phyloP scores from a whole-genome alignment of 2,888 invertebrate genomes.

The Pecten maximus region DNA sequence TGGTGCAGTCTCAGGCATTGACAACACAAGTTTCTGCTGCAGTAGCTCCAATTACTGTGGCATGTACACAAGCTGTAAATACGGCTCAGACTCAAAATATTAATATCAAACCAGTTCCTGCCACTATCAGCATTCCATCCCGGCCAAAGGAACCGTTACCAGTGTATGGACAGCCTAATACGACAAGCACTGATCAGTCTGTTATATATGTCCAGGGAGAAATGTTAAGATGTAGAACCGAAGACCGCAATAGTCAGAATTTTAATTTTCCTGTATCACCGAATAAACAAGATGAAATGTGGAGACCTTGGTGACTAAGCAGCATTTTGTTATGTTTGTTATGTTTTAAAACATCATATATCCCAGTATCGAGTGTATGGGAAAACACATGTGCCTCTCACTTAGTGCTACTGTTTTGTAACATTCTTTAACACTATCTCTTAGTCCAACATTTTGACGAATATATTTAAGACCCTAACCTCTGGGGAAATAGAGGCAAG shows the following conservation, averaged over 20 bases:
- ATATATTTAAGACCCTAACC: too few relatives aligned
- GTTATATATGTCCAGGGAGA: background rate
- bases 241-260: background rate
- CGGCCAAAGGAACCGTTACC: background rate
- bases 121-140: background rate
- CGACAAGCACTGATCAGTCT: background rate
- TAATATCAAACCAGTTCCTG: background rate
- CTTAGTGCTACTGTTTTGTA: background rate
- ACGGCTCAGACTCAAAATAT: background rate
- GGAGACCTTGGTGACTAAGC: background rate
- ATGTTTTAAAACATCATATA: background rate
- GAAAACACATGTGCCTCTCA: background rate
- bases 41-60: background rate
- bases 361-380: background rate
- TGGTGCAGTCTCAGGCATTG: slow-evolving; percentile 38
- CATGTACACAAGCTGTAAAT: background rate
- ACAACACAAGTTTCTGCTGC: background rate
- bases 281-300: background rate
- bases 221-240: background rate
- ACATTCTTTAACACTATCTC: background rate
- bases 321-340: background rate
- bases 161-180: background rate
- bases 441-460: background rate
- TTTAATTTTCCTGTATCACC: background rate
- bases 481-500: background rate